Percentiles rank a stretch among this genome's conserved stretches.
phyloP scores from a whole-genome alignment of 2,113 vertebrate species.

The Sterna hirundo region DNA sequence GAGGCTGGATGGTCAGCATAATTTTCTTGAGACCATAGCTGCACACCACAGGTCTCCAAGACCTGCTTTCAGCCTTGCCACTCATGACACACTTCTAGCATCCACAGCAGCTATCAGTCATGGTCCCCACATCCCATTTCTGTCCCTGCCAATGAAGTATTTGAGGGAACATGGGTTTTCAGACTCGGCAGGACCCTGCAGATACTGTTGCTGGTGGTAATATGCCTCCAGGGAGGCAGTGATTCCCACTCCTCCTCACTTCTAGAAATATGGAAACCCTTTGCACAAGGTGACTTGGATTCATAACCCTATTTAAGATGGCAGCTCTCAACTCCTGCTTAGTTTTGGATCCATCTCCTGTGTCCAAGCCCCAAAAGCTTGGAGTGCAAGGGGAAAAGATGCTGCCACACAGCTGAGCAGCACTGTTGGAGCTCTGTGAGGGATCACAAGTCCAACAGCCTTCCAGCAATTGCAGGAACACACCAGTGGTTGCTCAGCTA shows the following conservation, averaged over 20 bases:
- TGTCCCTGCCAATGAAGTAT: not conserved
- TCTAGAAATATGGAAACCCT: not conserved
- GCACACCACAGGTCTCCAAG: not conserved
- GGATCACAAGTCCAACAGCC: not conserved
- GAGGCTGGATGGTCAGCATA: not conserved
- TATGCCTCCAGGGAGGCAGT: not conserved
- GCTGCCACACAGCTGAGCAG: not conserved
- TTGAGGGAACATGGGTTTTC: rapidly evolving
- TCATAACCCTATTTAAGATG: not conserved
- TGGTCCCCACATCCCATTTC: not conserved
- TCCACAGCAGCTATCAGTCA: not conserved
- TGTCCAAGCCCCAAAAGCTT: not conserved
- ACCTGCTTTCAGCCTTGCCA: not conserved
- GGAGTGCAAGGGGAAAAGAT: not conserved
- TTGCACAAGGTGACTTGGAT: not conserved
- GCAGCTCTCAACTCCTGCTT: not conserved
- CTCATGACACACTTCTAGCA: rapidly evolving
- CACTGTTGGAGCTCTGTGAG: not conserved
- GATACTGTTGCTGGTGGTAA: not conserved
- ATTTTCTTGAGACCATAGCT: not conserved
- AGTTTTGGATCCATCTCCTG: not conserved
- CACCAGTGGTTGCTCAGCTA: not conserved
- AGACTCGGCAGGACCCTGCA: not conserved
- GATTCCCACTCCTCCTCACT: not conserved
- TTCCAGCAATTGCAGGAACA: not conserved